These are phyloP conservation scores for Drosophila rufa DNA, from an alignment of 1,140 invertebrate genomes.

Conservation along the genomic window DNA sequence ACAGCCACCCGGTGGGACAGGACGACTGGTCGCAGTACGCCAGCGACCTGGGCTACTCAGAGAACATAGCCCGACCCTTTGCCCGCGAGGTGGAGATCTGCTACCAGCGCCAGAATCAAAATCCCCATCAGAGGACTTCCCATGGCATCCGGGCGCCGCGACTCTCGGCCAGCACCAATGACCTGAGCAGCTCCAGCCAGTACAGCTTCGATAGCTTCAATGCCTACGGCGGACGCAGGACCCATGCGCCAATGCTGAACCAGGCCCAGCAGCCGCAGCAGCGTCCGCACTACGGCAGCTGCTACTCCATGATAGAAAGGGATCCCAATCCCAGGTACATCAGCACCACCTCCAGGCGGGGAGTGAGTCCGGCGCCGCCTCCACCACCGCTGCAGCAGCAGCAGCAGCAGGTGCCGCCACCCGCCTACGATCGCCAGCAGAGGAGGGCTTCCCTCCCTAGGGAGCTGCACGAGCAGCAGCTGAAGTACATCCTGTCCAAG, in stretches of 20 bases:
- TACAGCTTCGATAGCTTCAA: constrained; percentile 68
- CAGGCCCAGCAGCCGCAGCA: constrained; percentile 53
- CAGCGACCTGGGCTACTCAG: constrained; percentile 76
- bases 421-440: constrained; percentile 77
- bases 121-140: constrained; percentile 15
- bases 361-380: constrained; percentile 86
- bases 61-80: constrained; percentile 79
- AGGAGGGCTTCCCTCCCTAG: constrained; percentile 88
- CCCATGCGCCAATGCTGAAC: constrained; percentile 74
- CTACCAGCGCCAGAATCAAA: constrained; percentile 64
- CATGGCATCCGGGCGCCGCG: constrained; percentile 74
- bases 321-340: constrained; percentile 86
- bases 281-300: constrained; percentile 74
- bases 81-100: constrained; percentile 83
- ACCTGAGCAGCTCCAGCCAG: constrained; percentile 56
- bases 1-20: constrained; percentile 31
- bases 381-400: constrained; percentile 69
- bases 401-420: constrained; percentile 59
- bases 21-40: constrained; percentile 80
- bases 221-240: constrained; percentile 62
- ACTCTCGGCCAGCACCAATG: constrained; percentile 74
- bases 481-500: constrained; percentile 89
- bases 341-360: constrained; percentile 85
- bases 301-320: constrained; percentile 85
- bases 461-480: constrained; percentile 89